Conservation (phyloP, 1,140 invertebrate genomes). For the Kradibia gibbosae region DNA sequence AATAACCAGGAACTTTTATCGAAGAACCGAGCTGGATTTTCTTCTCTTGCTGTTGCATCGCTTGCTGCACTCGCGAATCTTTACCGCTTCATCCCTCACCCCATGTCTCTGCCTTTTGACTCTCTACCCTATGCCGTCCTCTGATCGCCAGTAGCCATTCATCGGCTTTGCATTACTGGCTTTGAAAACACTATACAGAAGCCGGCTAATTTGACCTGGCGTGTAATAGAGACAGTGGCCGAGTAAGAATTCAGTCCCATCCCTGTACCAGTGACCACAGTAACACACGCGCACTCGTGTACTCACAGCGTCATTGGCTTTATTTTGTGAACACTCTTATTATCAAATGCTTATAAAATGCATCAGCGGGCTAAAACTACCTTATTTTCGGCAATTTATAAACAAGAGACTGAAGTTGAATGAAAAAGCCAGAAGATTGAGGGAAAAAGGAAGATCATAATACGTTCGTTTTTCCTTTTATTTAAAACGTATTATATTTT, state of each 20-base stretch:
- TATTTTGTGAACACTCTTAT: conserved; percentile 30
- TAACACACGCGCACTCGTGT: background rate
- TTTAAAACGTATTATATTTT: conserved; percentile 37
- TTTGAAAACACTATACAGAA: background rate
- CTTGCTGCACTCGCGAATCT: background rate
- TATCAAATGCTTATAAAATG: conserved; percentile 41
- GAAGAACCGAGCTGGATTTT: conserved; percentile 28
- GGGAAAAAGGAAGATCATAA: background rate
- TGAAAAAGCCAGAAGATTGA: background rate
- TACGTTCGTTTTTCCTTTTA: background rate
- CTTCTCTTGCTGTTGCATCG: conserved; percentile 1
- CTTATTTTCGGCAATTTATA: conserved; percentile 16
- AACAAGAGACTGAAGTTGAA: background rate
- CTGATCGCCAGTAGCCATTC: background rate
- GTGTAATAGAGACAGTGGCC: conserved; percentile 1
- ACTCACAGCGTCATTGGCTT: background rate
- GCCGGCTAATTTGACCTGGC: background rate
- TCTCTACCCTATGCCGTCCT: background rate
- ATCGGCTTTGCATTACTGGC: background rate
- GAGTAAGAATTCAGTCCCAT: background rate
- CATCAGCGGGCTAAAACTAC: background rate
- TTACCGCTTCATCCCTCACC: conserved; percentile 23
- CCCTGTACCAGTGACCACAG: background rate
- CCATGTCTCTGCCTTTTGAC: background rate
- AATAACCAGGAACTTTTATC: conserved; percentile 39